phyloP scores from a whole-genome alignment of 2,797 vertebrate species.

The Diceros bicornis region DNA sequence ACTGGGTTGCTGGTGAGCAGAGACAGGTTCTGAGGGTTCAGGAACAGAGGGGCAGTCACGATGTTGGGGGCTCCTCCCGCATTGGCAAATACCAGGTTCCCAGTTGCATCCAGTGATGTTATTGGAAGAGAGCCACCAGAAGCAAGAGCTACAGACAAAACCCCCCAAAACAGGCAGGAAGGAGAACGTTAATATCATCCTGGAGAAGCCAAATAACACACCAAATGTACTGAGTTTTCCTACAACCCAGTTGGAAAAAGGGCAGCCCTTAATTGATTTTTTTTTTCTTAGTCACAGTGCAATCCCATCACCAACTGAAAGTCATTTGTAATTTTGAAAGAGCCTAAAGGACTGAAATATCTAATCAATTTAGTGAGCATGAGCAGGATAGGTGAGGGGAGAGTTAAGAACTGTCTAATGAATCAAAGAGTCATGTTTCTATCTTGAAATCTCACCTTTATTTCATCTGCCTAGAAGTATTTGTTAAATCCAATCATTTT shows the following conservation, averaged over 20 bases:
- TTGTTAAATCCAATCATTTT: background rate
- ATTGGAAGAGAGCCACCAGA: slow-evolving; percentile 98
- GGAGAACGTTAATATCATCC: slow-evolving; percentile 74
- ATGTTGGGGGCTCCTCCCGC: slow-evolving; percentile 95
- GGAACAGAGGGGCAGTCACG: slow-evolving; percentile 97
- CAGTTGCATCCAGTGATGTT: slow-evolving; percentile 96
- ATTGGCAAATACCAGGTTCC: slow-evolving; percentile 98
- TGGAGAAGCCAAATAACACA: background rate
- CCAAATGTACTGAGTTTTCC: background rate
- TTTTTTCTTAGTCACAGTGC: background rate
- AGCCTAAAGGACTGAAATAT: background rate
- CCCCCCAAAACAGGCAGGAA: slow-evolving; percentile 72
- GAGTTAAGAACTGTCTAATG: background rate
- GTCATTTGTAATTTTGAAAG: background rate
- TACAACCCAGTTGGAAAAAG: background rate
- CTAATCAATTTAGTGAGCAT: background rate
- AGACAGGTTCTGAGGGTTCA: slow-evolving; percentile 99
- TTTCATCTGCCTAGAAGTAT: background rate
- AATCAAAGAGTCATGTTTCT: background rate
- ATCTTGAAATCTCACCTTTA: background rate
- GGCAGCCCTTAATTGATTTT: background rate
- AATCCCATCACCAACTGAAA: background rate
- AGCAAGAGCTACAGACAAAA: slow-evolving; percentile 93
- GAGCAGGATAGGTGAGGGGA: background rate
- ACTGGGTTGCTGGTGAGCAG: slow-evolving; percentile 99